Percentiles rank a stretch among this genome's conserved stretches.
Evolutionary conservation across 1,140 invertebrate species (phyloP).

Genomic region (Bilobella aurantiaca): DNA sequence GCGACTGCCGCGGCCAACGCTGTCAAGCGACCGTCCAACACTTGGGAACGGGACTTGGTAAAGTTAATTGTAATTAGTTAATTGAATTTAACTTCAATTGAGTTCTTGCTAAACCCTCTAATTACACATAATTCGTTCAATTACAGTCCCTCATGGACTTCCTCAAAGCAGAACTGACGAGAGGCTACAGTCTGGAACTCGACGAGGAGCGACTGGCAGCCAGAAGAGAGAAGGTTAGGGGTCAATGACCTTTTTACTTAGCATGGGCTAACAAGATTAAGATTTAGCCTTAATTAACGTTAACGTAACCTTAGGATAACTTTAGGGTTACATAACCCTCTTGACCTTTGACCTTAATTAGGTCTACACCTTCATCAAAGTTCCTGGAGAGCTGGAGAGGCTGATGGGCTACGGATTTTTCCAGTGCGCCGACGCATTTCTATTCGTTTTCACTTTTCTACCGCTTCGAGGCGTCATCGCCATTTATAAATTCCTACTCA

Average conservation of each 20-base stretch:
- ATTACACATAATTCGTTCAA: slow-evolving; percentile 3
- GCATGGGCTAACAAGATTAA: too few species aligned
- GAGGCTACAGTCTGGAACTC: slow-evolving; percentile 82
- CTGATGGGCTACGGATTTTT: slow-evolving; percentile 93
- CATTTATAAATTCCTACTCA: slow-evolving; percentile 34
- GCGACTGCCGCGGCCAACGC: too few species aligned
- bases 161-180: slow-evolving; percentile 73
- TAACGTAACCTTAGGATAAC: too few species aligned
- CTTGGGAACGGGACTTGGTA: background rate
- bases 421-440: slow-evolving; percentile 92
- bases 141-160: slow-evolving; percentile 45
- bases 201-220: slow-evolving; percentile 89
- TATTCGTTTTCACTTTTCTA: slow-evolving; percentile 96
- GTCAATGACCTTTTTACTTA: background rate
- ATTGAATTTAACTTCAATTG: background rate
- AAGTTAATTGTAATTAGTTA: background rate
- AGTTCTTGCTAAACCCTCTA: background rate
- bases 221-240: slow-evolving; percentile 63
- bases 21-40: too few species aligned
- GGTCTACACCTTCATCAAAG: slow-evolving; percentile 93
- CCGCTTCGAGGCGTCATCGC: slow-evolving; percentile 56
- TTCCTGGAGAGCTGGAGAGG: slow-evolving; percentile 81
- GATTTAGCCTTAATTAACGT: too few species aligned
- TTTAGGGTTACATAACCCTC: too few species aligned
- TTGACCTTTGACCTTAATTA: too few species aligned